Percentiles rank a stretch among this genome's conserved stretches.
phyloP scores from a whole-genome alignment of 2,888 invertebrate genomes.

The Orthosia gracilis region DNA sequence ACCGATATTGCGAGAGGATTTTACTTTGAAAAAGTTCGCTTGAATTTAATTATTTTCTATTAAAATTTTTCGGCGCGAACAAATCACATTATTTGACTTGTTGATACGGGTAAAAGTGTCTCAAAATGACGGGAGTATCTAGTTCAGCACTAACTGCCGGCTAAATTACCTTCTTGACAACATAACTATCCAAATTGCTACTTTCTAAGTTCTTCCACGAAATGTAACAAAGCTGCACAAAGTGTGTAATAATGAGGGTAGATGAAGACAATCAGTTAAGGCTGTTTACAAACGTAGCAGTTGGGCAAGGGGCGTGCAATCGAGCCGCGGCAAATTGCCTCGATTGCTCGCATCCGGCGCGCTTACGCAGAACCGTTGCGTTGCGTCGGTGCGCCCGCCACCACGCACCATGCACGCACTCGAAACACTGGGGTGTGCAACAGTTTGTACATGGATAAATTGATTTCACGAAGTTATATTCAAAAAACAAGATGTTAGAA shows the following conservation, averaged over 20 bases:
- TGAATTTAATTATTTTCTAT: no score
- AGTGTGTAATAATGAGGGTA: conserved; percentile 31
- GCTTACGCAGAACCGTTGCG: conserved; percentile 77
- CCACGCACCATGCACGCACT: conserved; percentile 49
- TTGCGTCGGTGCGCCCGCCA: conserved; percentile 20
- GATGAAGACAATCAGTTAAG: conserved; percentile 37
- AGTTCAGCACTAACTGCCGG: not conserved
- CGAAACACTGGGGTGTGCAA: conserved; percentile 48
- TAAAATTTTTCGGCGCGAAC: no score
- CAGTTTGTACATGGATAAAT: conserved; percentile 14
- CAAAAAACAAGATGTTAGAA: not conserved
- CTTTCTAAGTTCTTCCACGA: conserved; percentile 29
- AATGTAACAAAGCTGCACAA: conserved; percentile 36
- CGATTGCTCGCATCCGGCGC: conserved; percentile 78
- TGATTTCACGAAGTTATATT: not conserved
- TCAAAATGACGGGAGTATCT: not conserved
- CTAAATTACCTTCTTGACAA: conserved; percentile 6
- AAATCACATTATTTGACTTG: not conserved
- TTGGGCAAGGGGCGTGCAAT: conserved; percentile 67
- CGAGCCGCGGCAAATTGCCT: conserved; percentile 73
- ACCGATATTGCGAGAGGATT: not conserved
- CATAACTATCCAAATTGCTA: conserved; percentile 23
- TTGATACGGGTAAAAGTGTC: not conserved
- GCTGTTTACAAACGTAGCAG: conserved; percentile 53
- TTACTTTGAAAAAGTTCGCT: not conserved